phyloP scores from a whole-genome alignment of 2,888 invertebrate genomes.

The Agrochola circellaris region DNA sequence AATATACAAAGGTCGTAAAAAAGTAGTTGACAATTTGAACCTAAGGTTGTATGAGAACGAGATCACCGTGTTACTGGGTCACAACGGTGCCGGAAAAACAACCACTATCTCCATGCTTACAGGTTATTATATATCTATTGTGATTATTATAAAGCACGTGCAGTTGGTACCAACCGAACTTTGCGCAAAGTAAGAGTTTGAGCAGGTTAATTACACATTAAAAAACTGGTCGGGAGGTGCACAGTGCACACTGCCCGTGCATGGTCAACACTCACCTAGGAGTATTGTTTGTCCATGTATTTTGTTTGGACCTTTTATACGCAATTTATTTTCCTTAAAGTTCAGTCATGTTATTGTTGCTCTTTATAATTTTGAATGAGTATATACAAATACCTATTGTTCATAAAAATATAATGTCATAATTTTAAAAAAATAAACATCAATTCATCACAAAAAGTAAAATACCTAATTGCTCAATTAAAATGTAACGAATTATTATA shows the following conservation, averaged over 20 bases:
- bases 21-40: conserved; percentile 93
- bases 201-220: too few relatives aligned
- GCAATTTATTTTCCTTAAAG: background rate
- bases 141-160: background rate
- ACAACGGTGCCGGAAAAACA: conserved; percentile 98
- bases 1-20: conserved; percentile 90
- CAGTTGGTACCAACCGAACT: background rate
- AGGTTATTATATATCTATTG: conserved; percentile 83
- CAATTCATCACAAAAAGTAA: background rate
- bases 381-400: too few relatives aligned
- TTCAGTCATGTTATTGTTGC: background rate
- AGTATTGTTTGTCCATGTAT: background rate
- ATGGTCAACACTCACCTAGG: background rate
- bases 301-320: background rate
- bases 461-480: background rate
- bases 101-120: conserved; percentile 98
- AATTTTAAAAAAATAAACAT: background rate
- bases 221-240: background rate
- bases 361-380: background rate
- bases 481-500: background rate
- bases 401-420: background rate
- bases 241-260: background rate
- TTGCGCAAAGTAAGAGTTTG: background rate
- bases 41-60: conserved; percentile 97
- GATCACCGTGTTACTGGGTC: conserved; percentile 93